phyloP scores from a whole-genome alignment of 37 sponge, comb jelly and placozoan species.

The Tethya wilhelma region DNA sequence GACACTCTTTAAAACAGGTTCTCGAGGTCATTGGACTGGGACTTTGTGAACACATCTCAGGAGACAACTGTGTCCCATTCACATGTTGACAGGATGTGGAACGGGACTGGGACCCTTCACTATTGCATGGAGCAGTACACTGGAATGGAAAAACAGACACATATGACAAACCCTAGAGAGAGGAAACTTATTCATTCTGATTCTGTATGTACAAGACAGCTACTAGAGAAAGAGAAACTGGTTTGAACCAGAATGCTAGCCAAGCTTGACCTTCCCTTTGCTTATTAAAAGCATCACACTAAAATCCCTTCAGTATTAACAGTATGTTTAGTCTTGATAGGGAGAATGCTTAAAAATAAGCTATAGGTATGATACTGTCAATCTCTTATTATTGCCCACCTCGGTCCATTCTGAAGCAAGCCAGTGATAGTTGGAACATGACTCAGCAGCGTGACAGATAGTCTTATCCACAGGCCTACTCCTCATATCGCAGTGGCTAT shows the following conservation, averaged over 20 bases:
- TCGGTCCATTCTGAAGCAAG: conserved; percentile 26
- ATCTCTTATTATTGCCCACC: conserved; percentile 30
- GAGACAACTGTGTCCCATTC: conserved; percentile 28
- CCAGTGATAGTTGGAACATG: conserved; percentile 48
- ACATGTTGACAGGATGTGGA: conserved; percentile 18
- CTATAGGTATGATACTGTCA: too few species aligned
- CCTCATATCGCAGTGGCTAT: not conserved
- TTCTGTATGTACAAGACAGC: too few species aligned
- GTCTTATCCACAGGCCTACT: not conserved
- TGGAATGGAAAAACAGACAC: not conserved
- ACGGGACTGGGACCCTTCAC: conserved; percentile 42
- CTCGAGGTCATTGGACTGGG: not conserved
- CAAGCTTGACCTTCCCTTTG: not conserved
- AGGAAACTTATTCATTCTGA: too few species aligned
- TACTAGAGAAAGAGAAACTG: too few species aligned
- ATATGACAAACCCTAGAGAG: too few species aligned
- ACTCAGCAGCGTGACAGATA: conserved; percentile 8
- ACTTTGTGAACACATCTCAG: conserved; percentile 25
- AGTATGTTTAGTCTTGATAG: too few species aligned
- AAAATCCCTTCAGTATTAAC: too few species aligned
- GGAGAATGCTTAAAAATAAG: too few species aligned
- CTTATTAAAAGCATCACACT: too few species aligned
- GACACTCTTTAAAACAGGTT: not conserved
- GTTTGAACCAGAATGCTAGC: not conserved
- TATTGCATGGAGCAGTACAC: conserved; percentile 4